phyloP scores from a whole-genome alignment of 2,888 invertebrate species.

The Cataglyphis rosenhaueri region DNA sequence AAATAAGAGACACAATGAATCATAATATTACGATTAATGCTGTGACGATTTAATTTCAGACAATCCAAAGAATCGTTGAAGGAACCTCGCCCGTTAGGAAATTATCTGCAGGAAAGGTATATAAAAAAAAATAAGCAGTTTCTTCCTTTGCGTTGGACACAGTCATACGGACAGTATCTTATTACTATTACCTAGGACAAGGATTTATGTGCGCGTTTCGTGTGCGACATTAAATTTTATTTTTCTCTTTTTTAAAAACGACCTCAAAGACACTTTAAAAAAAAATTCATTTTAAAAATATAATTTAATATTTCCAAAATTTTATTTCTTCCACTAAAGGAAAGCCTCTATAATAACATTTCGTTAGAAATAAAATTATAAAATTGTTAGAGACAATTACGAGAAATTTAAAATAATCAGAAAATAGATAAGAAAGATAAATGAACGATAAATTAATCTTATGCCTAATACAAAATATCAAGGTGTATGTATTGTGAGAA shows the following conservation, averaged over 20 bases:
- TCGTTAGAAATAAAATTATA: neutral
- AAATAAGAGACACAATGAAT: conserved; percentile 45
- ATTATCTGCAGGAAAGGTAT: neutral
- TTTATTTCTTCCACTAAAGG: neutral
- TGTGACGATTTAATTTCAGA: neutral
- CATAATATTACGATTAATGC: neutral
- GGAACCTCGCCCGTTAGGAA: neutral
- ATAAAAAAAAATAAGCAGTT: neutral
- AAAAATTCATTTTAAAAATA: neutral
- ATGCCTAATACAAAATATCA: neutral
- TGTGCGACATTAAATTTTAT: neutral
- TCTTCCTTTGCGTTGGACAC: neutral
- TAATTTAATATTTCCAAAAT: neutral
- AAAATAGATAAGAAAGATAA: neutral
- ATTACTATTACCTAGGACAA: neutral
- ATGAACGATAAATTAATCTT: neutral
- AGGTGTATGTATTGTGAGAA: neutral
- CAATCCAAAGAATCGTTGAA: neutral
- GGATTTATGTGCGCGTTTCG: neutral
- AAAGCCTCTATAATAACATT: neutral
- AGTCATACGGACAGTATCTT: neutral
- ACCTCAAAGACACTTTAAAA: neutral
- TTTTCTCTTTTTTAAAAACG: neutral
- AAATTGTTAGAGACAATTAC: neutral
- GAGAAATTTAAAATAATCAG: neutral